Percentiles rank a stretch among this genome's conserved stretches.
Conservation (phyloP, 2,797 vertebrate species). For the Myotis myotis region DNA sequence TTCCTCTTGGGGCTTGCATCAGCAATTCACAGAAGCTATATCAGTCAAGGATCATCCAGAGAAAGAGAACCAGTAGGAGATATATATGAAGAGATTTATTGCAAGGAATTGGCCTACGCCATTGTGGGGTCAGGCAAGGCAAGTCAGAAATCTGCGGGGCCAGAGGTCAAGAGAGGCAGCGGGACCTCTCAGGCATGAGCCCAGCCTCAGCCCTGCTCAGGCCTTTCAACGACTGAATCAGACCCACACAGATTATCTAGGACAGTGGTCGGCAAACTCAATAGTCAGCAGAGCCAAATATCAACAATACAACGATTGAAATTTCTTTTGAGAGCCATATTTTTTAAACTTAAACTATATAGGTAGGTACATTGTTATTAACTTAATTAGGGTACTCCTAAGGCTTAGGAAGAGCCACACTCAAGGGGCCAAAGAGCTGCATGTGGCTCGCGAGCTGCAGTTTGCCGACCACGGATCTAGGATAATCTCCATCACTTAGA, state of each 20-base stretch:
- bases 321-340: no score
- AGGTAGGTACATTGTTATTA: no score
- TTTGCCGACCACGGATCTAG: background rate
- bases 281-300: no score
- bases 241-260: background rate
- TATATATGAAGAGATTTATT: background rate
- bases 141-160: background rate
- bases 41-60: background rate
- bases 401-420: no score
- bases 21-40: background rate
- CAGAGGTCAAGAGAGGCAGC: background rate
- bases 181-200: background rate
- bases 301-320: no score
- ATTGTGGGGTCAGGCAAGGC: background rate
- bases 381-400: no score
- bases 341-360: no score
- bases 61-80: background rate
- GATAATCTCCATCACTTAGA: background rate
- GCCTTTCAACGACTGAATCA: background rate
- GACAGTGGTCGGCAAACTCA: no score
- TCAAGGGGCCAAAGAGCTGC: no score
- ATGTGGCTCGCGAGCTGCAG: no score
- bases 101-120: background rate
- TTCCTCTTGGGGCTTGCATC: background rate
- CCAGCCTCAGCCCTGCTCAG: background rate